Conservation (phyloP, 1,140 invertebrate species). For the Subanguina moxae region DNA sequence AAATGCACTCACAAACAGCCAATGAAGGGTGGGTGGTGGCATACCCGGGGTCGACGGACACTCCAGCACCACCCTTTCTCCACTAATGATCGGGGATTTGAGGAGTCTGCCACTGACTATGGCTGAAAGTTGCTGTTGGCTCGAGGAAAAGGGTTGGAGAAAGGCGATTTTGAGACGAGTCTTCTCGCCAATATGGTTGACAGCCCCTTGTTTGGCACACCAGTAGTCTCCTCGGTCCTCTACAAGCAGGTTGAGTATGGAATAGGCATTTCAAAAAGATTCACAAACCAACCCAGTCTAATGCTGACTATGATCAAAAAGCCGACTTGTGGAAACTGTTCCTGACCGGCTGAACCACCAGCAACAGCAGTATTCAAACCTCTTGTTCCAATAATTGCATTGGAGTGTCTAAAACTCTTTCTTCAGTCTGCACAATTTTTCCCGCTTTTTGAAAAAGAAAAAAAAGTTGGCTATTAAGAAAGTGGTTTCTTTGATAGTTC, state of each 20-base stretch:
- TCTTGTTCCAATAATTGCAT: neutral
- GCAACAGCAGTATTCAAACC: neutral
- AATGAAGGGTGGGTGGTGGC: neutral
- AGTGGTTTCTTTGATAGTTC: too few relatives aligned
- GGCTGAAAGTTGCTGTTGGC: neutral
- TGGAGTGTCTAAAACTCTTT: neutral
- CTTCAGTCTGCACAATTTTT: too few relatives aligned
- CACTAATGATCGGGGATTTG: neutral
- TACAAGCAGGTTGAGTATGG: neutral
- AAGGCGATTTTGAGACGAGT: slow-evolving; percentile 7
- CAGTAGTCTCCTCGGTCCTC: slow-evolving; percentile 9
- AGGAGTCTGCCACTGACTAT: neutral
- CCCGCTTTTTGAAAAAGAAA: too few relatives aligned
- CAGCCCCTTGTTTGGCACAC: neutral
- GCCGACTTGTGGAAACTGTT: slow-evolving; percentile 5
- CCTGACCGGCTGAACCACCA: neutral
- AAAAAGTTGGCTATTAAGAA: too few relatives aligned
- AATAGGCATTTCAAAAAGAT: neutral
- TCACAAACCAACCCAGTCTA: neutral
- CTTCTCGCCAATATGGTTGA: neutral
- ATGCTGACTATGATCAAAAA: slow-evolving; percentile 4
- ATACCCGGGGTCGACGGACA: neutral
- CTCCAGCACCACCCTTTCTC: neutral
- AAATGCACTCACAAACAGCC: neutral
- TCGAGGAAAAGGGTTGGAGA: neutral